Evolutionary conservation across 2,113 vertebrate species (phyloP).

Genomic region (Noturus placidus): DNA sequence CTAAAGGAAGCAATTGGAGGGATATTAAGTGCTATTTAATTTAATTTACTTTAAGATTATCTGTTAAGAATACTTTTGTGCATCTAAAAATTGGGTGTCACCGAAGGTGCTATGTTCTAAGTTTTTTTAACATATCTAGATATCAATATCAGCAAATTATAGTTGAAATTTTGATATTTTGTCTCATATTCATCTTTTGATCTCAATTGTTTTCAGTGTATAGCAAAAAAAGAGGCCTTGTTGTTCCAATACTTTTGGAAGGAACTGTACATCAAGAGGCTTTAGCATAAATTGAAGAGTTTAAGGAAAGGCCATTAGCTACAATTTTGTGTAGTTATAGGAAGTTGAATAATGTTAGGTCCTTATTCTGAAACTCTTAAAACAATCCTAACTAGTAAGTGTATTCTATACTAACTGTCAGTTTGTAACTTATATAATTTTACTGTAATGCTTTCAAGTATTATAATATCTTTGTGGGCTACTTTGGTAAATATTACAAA

Average conservation of each 20-base stretch:
- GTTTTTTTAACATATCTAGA: neutral
- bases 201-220: neutral
- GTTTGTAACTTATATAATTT: neutral
- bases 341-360: neutral
- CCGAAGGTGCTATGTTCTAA: neutral
- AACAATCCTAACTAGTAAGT: neutral
- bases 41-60: neutral
- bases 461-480: slow-evolving; percentile 20
- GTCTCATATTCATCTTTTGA: neutral
- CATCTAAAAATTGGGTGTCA: neutral
- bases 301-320: neutral
- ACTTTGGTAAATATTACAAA: slow-evolving; percentile 5
- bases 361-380: neutral
- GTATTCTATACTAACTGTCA: neutral
- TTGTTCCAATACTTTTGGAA: neutral
- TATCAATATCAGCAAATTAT: neutral
- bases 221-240: neutral
- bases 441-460: neutral
- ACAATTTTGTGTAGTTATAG: neutral
- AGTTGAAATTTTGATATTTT: neutral
- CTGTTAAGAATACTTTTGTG: neutral
- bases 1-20: too few species aligned
- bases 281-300: neutral
- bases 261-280: neutral
- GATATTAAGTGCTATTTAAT: neutral